Evolutionary conservation across 2,113 vertebrate genomes (phyloP).

Genomic region (Chloropsis cyanopogon): DNA sequence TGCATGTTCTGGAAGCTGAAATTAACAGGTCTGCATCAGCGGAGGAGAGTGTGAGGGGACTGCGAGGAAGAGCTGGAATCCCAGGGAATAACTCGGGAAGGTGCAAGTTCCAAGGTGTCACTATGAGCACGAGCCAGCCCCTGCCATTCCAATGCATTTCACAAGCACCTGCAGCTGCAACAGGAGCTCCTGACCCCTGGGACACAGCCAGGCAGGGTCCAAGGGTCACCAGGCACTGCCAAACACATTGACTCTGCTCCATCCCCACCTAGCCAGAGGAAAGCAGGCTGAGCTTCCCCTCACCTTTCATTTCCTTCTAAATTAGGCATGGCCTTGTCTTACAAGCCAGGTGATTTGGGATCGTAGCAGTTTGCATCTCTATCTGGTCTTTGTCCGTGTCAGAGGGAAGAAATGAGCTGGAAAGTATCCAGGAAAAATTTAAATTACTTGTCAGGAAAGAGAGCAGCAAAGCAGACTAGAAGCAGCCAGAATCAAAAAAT

Average conservation of each 20-base stretch:
- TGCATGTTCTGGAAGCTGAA: background rate
- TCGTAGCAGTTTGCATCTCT: background rate
- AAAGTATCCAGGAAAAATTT: background rate
- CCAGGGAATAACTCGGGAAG: background rate
- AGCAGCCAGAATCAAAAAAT: background rate
- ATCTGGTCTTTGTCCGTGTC: background rate
- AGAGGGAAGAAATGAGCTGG: background rate
- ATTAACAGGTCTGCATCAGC: background rate
- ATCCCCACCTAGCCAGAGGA: background rate
- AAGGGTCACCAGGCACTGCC: background rate
- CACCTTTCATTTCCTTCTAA: background rate
- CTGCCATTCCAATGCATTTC: background rate
- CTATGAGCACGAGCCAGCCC: background rate
- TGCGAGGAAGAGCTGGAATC: background rate
- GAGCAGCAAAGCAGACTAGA: background rate
- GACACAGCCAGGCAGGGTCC: background rate
- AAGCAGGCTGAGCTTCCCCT: background rate
- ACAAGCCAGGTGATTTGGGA: background rate
- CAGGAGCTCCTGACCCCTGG: background rate
- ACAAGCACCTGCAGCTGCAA: background rate
- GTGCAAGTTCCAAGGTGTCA: background rate
- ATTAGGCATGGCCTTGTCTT: background rate
- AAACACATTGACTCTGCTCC: background rate
- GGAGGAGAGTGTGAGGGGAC: background rate
- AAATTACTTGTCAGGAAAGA: background rate